Percentiles rank a stretch among this genome's conserved stretches.
Conservation (phyloP, 2,113 vertebrate genomes). For the Dipodomys ordii region DNA sequence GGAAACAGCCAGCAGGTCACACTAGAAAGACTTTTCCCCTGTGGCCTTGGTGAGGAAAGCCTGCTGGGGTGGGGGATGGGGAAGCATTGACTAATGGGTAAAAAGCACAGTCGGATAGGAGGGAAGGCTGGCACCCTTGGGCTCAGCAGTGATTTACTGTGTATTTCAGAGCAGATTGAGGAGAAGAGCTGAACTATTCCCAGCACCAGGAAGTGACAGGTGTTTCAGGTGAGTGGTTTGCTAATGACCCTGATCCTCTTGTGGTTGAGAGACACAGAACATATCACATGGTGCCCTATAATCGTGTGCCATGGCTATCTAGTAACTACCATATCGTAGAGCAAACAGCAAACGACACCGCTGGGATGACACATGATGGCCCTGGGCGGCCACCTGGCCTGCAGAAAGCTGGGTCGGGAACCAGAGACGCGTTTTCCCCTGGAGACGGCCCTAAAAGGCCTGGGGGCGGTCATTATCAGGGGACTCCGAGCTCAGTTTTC, state of each 20-base stretch:
- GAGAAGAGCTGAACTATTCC: background rate
- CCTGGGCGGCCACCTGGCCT: fast-evolving
- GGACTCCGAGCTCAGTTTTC: fast-evolving
- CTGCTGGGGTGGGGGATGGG: background rate
- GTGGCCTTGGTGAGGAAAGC: background rate
- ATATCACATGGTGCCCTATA: background rate
- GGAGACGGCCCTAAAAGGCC: background rate
- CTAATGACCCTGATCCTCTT: background rate
- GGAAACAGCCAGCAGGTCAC: background rate
- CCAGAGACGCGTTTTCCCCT: background rate
- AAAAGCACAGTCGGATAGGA: background rate
- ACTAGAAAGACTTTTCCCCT: too few relatives aligned
- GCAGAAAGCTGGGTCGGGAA: fast-evolving
- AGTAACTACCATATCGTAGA: background rate
- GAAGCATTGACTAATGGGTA: too few relatives aligned
- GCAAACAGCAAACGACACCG: background rate
- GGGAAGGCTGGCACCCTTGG: background rate
- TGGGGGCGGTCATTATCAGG: background rate
- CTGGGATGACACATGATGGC: background rate
- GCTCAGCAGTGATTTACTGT: background rate
- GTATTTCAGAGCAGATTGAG: background rate
- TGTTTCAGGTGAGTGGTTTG: too few relatives aligned
- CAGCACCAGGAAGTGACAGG: background rate
- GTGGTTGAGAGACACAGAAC: background rate
- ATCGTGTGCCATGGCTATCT: background rate